A percentile compares a stretch with the other conserved stretches of the same genome.
phyloP scores from a whole-genome alignment of 2,797 vertebrate species.

The Girardinus metallicus region DNA sequence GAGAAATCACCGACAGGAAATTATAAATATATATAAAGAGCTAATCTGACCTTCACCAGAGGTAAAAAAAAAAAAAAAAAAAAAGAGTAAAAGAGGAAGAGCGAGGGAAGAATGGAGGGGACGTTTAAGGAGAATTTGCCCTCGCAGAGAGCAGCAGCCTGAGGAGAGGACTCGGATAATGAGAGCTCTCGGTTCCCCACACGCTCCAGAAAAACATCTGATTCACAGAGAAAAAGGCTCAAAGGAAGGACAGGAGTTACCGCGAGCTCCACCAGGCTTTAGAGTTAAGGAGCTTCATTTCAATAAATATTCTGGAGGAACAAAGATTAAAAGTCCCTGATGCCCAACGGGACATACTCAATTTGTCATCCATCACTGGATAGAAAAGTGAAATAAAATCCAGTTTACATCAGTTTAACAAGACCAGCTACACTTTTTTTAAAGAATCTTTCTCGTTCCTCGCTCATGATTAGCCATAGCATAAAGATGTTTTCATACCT shows the following conservation, averaged over 20 bases:
- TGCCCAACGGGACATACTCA: conserved; percentile 1
- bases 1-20: conserved; percentile 74
- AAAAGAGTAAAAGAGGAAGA: conserved; percentile 5
- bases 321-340: conserved; percentile 7
- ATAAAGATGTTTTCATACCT: too few relatives aligned
- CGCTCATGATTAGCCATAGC: too few relatives aligned
- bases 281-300: conserved; percentile 38
- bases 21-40: conserved; percentile 66
- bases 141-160: conserved; percentile 62
- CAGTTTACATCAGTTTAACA: not conserved
- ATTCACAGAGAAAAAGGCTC: conserved; percentile 53
- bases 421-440: not conserved
- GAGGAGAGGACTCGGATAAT: conserved; percentile 66
- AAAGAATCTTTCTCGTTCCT: not conserved
- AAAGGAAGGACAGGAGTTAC: conserved; percentile 57
- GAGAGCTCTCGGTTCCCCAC: conserved; percentile 58
- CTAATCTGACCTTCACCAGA: conserved; percentile 79
- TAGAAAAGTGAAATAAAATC: not conserved
- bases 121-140: conserved; percentile 55
- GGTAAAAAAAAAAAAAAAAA: conserved; percentile 18
- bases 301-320: conserved; percentile 43
- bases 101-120: conserved; percentile 26
- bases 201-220: conserved; percentile 51
- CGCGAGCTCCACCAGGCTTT: conserved; percentile 38
- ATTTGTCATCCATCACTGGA: conserved; percentile 3